These are phyloP conservation scores for Dendrolimus punctatus DNA, from an alignment of 1,140 invertebrate genomes.

Conservation along the genomic window DNA sequence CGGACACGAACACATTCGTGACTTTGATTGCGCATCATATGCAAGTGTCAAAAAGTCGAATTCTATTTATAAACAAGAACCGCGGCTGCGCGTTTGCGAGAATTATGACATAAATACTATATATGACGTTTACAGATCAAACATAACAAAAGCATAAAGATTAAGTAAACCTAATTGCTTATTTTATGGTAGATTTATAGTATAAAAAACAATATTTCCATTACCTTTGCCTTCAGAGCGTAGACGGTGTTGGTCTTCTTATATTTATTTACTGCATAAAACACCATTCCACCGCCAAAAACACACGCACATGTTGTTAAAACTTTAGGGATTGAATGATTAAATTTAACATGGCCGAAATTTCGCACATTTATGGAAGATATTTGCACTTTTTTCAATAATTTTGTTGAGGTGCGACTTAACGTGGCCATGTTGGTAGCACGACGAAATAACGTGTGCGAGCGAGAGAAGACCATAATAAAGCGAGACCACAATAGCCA, in stretches of 20 bases:
- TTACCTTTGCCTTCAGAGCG: conserved; percentile 61
- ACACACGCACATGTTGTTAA: conserved; percentile 56
- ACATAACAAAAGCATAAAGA: not conserved
- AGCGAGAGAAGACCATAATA: conserved; percentile 20
- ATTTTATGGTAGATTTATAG: not conserved
- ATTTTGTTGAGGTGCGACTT: conserved; percentile 47
- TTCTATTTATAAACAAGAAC: conserved; percentile 32
- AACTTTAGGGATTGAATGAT: conserved; percentile 38
- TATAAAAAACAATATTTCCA: conserved; percentile 7
- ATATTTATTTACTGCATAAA: conserved; percentile 43
- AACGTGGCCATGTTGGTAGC: conserved; percentile 61
- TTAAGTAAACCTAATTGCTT: too few relatives aligned
- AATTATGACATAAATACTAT: conserved; percentile 21
- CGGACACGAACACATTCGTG: too few relatives aligned
- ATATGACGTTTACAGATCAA: not conserved
- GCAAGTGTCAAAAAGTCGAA: conserved; percentile 17
- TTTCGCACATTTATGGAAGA: conserved; percentile 38
- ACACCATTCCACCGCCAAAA: conserved; percentile 40
- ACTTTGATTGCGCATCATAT: too few relatives aligned
- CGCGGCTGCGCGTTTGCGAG: conserved; percentile 15
- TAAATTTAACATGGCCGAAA: conserved; percentile 38
- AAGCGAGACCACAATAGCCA: conserved; percentile 10
- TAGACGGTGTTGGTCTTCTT: conserved; percentile 40
- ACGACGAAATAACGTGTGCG: conserved; percentile 45
- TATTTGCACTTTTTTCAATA: conserved; percentile 49